phyloP scores from a whole-genome alignment of 2,113 vertebrate genomes.

The Leiothrix lutea region DNA sequence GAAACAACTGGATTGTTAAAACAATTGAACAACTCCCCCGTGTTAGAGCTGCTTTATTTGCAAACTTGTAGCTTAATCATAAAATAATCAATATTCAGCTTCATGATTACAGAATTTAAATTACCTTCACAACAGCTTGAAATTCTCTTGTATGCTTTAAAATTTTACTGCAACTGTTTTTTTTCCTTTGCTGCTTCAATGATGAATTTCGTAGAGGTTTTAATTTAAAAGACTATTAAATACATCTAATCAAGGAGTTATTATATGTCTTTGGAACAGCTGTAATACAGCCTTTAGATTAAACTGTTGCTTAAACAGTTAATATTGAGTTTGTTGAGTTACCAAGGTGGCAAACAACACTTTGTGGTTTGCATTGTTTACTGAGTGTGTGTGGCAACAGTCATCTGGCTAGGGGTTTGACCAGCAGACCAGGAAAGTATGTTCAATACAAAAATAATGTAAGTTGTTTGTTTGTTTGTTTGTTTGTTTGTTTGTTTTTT shows the following conservation, averaged over 20 bases:
- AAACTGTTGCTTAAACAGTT: not conserved
- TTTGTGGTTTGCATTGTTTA: slow-evolving; percentile 15
- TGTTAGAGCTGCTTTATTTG: not conserved
- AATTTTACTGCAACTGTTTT: not conserved
- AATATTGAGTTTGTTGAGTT: not conserved
- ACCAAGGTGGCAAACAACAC: not conserved
- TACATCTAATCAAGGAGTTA: not conserved
- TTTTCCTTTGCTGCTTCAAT: not conserved
- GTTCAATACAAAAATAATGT: not conserved
- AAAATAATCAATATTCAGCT: not conserved
- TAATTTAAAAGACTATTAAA: not conserved
- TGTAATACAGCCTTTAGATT: not conserved
- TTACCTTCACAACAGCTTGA: not conserved
- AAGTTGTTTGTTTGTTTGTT: not conserved
- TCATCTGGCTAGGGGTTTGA: slow-evolving; percentile 38
- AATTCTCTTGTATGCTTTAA: not conserved
- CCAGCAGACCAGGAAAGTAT: not conserved
- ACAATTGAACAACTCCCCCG: not conserved
- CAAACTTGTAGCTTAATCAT: not conserved
- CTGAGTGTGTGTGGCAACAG: slow-evolving; percentile 44
- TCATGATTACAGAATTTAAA: not conserved
- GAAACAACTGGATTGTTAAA: slow-evolving; percentile 11
- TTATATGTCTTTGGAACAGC: not conserved
- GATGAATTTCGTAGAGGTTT: not conserved
- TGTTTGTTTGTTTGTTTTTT: not conserved